Percentiles rank a stretch among this genome's conserved stretches.
Conservation (phyloP, 2,797 vertebrate genomes). For the Gorsachius magnificus region DNA sequence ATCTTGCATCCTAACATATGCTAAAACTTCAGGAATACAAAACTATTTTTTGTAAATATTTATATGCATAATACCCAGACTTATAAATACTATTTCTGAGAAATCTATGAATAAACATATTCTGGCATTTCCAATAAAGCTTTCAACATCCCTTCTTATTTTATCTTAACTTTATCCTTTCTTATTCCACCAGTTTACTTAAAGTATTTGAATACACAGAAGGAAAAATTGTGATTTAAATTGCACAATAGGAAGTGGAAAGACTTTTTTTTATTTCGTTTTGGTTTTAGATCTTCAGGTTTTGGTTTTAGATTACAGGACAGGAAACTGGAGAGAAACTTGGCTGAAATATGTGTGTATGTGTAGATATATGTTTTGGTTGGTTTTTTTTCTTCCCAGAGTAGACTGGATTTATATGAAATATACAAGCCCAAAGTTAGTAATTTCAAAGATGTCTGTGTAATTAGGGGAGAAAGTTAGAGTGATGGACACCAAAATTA, state of each 20-base stretch:
- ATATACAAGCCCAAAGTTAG: background rate
- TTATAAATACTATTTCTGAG: background rate
- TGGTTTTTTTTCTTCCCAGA: background rate
- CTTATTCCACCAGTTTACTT: background rate
- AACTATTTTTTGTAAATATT: background rate
- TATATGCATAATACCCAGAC: background rate
- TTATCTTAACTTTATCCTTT: background rate
- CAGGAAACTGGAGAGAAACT: background rate
- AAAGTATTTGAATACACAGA: background rate
- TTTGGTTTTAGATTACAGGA: background rate
- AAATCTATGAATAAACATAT: constrained; percentile 20
- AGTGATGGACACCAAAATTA: background rate
- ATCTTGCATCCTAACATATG: background rate
- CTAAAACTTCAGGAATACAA: background rate
- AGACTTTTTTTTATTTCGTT: background rate
- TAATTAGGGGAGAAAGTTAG: background rate
- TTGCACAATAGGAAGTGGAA: background rate
- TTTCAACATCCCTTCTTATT: background rate
- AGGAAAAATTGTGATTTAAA: background rate
- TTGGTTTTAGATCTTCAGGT: background rate
- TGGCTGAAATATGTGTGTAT: background rate
- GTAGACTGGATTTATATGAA: background rate
- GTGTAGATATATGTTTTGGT: background rate
- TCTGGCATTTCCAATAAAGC: constrained; percentile 3
- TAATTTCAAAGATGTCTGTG: background rate